These are phyloP conservation scores for Subacronicta megacephala DNA, from an alignment of 2,888 invertebrate species.

Conservation along the genomic window DNA sequence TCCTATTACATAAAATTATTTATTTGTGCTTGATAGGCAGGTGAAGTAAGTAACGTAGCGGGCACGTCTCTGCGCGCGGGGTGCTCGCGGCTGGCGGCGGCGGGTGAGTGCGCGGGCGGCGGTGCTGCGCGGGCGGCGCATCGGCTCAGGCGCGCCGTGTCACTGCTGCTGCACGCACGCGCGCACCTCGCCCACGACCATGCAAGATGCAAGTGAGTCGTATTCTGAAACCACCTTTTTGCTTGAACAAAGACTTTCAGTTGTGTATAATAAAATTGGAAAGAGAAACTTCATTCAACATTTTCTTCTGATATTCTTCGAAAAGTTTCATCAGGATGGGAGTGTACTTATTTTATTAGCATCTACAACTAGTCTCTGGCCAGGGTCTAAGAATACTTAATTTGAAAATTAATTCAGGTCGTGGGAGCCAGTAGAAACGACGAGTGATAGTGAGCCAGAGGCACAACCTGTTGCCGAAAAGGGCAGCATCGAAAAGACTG, in stretches of 20 bases:
- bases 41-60: slow-evolving; percentile 69
- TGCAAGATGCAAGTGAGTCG: slow-evolving; percentile 77
- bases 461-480: slow-evolving; percentile 79
- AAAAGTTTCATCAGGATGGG: not conserved
- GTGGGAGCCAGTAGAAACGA: slow-evolving; percentile 83
- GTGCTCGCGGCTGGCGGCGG: slow-evolving; percentile 74
- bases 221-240: not conserved
- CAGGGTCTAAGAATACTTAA: too few species aligned
- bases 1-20: too few species aligned
- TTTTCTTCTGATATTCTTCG: too few species aligned
- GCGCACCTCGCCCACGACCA: slow-evolving; percentile 84
- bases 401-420: too few species aligned
- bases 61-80: slow-evolving; percentile 74
- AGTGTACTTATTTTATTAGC: too few species aligned
- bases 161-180: slow-evolving; percentile 80
- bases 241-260: too few species aligned
- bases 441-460: slow-evolving; percentile 84
- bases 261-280: too few species aligned
- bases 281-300: too few species aligned
- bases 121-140: slow-evolving; percentile 82
- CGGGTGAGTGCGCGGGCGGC: slow-evolving; percentile 80
- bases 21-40: slow-evolving; percentile 61
- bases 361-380: too few species aligned
- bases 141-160: slow-evolving; percentile 79
- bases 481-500: slow-evolving; percentile 88